Evolutionary conservation across 2,888 invertebrate species (phyloP), one percentile per base, ranked within the genome.

Genomic region (Ichneumoninae sp.): DNA sequence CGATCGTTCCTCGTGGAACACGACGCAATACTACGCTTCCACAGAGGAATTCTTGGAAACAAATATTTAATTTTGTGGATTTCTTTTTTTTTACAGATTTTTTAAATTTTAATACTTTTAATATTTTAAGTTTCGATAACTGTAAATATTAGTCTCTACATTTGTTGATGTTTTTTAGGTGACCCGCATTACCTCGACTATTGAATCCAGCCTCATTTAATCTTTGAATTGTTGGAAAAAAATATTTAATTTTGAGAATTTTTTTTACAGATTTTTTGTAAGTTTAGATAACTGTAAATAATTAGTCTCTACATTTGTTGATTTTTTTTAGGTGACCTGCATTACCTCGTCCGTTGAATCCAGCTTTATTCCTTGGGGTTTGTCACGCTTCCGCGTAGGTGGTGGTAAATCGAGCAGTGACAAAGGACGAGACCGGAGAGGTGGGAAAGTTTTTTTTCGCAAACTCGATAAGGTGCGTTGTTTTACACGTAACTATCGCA

Each of bases 401-500:
- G 40, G 8, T 2, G 40, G 8, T 40, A 40, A 50, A 3, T 50
- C 50, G 50, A n/a, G 3, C 16, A 13, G 50, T n/a, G 50, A 50
- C 50, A n/a, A 50, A 50, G n/a, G 52, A 8, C 6, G n/a, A 8
- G 22, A 33, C n/a, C n/a, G 33, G 16, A 52, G 36, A 40, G 10
- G 2, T 3, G 40, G 40, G n/a, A 16, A 68, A 44, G 7, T 5
- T 60, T 77, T 69, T 5, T 13, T n/a, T 40, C 8, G 3, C n/a
- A 16, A 54, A 54, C 10, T 57, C 10, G 19, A 26, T 57, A 1
- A 16, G 52, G 16, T 57, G 8, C 26, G 4, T 68, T 54, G 16
- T 57, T 66, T 54, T 26, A 36, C 19, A 66, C 57, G 57, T 73
- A 54, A 57, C 68, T 26, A 50, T 60, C 52, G 36, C 22, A 26